Evolutionary conservation across 2,888 invertebrate genomes (phyloP).

Genomic region (Tenthredo notha): DNA sequence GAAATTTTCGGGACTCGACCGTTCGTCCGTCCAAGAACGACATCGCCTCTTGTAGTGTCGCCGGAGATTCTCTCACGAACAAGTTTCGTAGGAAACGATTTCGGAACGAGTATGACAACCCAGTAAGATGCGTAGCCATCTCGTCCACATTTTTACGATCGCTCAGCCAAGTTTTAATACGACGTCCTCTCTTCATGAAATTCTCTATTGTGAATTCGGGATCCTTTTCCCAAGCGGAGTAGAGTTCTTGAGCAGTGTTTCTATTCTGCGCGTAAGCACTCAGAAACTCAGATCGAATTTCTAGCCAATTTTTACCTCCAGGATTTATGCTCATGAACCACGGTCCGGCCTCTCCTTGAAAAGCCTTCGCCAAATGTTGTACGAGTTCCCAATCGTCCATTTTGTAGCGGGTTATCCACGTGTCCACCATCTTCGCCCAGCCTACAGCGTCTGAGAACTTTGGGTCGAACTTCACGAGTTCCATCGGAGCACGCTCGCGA

Average conservation of each 20-base stretch:
- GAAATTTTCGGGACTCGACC: neutral
- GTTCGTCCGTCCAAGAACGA: neutral
- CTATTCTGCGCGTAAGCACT: neutral
- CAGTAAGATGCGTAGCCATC: neutral
- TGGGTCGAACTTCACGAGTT: neutral
- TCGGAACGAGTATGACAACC: neutral
- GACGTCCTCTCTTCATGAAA: neutral
- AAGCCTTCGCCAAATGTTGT: neutral
- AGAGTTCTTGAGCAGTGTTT: neutral
- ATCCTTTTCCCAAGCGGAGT: neutral
- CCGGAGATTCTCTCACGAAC: neutral
- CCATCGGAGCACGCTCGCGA: neutral
- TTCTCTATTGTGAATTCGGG: neutral
- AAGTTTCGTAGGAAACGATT: neutral
- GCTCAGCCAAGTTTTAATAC: neutral
- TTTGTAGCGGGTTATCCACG: neutral
- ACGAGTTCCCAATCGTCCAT: neutral
- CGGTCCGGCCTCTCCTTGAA: neutral
- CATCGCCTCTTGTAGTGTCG: neutral
- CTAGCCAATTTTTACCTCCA: neutral
- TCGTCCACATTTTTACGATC: neutral
- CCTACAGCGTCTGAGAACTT: neutral
- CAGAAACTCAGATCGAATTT: neutral
- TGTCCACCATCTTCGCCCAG: neutral
- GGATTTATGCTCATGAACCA: neutral